Base-by-base conservation (phyloP, 2,888 invertebrate genomes). In the Sminthurides aquaticus region DNA sequence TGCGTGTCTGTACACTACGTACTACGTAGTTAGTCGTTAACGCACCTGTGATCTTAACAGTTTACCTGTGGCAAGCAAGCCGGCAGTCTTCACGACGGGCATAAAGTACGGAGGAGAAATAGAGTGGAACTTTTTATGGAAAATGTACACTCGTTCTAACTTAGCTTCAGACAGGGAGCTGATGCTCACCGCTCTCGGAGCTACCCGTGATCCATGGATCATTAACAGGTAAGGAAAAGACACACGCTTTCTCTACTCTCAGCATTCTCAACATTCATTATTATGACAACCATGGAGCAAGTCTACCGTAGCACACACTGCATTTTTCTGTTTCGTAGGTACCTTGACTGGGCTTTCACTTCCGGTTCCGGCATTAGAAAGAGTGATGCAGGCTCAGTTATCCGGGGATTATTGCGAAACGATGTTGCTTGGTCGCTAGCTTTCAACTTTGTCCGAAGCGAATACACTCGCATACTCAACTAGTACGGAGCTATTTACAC, bases 121-220 rank as follows among this genome's bases (percentile, higher is more conserved):
- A 0, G 92, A 93, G 76, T 96, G 95, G 95, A 85, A 89, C 69
- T 95, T 94, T 77, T 87, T 89, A 0, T 92, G 90, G 86, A 82
- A 88, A 57, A 82, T 88, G 28, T 94, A 90, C 77, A 78, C 84
- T 48, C 84, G 83, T 2, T 85, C 90, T 1, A 87, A 87, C 69
- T 87, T 90, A 0, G 90, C 90, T 0, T 87, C 89, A 0, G 94
- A 95, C 77, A 86, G 90, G 74, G 88, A 88, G 71, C 81, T 87
- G 8, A 79, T 95, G 8, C 81, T 94, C 18, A 83, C 83, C 3
- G 87, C 90, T 0, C 80, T 96, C 18, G 90, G 91, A 0, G 95
- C 95, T 76, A 87, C 90, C 0, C 81, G 86, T 65, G 87, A 92
- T 71, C 86, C 88, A 0, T 93, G 93, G 86, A 81, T 95, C 52